phyloP scores from a whole-genome alignment of 2,888 invertebrate species.

The Aphidoletes aphidimyza region DNA sequence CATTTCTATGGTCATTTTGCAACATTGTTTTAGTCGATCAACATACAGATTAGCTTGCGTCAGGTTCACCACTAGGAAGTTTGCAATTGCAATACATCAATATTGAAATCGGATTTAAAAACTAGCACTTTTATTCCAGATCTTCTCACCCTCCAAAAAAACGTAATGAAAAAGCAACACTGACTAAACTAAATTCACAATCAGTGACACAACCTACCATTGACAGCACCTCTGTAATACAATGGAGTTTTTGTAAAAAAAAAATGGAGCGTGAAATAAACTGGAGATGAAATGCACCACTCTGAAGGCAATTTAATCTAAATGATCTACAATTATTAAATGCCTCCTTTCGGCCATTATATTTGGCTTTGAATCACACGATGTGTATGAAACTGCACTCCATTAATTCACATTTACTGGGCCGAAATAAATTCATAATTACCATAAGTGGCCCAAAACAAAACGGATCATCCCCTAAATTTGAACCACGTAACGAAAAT shows the following conservation, averaged over 20 bases:
- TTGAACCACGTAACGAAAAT: no score
- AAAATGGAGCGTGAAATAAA: slow-evolving; percentile 29
- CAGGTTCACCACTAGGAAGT: no score
- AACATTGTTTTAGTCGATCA: background rate
- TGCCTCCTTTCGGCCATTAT: no score
- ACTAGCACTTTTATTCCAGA: no score
- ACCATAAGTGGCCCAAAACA: background rate
- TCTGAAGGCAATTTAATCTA: no score
- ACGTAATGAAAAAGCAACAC: no score
- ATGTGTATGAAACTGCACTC: background rate
- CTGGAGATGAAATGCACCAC: background rate
- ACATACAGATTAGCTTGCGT: no score
- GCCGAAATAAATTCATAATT: slow-evolving; percentile 10
- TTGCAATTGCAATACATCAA: no score
- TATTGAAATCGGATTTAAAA: no score
- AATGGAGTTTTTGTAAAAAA: background rate
- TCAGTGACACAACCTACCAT: no score
- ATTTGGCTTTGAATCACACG: background rate
- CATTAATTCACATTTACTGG: background rate
- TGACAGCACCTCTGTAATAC: background rate
- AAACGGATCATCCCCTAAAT: background rate
- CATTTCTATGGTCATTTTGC: background rate
- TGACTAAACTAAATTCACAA: no score
- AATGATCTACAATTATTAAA: background rate
- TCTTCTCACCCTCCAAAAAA: no score